phyloP scores from a whole-genome alignment of 2,797 vertebrate genomes.

The Calcarius lapponicus region DNA sequence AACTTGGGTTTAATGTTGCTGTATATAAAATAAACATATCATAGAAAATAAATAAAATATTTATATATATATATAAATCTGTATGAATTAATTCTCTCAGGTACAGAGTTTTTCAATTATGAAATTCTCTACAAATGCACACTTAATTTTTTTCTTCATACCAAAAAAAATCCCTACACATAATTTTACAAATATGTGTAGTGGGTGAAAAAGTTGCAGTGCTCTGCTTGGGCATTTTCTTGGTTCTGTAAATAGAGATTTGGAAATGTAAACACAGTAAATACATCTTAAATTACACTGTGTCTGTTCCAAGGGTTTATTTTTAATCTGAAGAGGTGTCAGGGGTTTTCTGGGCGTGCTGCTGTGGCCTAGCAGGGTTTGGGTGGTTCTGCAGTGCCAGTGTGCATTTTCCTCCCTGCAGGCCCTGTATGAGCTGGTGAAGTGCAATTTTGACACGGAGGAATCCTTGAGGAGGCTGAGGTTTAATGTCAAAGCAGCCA shows the following conservation, averaged over 20 bases:
- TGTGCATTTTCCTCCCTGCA: constrained; percentile 25
- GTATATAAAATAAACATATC: not conserved
- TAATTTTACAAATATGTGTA: not conserved
- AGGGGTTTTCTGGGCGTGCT: not conserved
- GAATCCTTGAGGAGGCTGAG: constrained; percentile 92
- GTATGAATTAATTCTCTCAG: not conserved
- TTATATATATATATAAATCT: not conserved
- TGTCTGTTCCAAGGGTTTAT: not conserved
- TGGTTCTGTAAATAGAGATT: not conserved
- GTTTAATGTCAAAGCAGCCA: constrained; percentile 93
- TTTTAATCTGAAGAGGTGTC: not conserved
- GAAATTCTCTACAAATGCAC: too few species aligned
- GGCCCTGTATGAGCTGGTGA: constrained; percentile 96
- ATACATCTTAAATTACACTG: not conserved
- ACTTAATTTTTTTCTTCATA: not conserved
- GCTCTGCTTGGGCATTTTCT: not conserved
- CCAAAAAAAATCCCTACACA: accelerated
- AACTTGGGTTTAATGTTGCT: not conserved
- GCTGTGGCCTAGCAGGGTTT: not conserved
- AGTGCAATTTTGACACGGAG: constrained; percentile 95
- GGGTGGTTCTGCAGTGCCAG: not conserved
- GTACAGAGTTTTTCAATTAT: not conserved
- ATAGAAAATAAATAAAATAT: not conserved
- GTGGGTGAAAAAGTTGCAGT: not conserved
- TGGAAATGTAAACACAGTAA: not conserved